These are phyloP conservation scores for Forbesichthys agassizii DNA, from an alignment of 2,113 vertebrate genomes.

Conservation along the genomic window DNA sequence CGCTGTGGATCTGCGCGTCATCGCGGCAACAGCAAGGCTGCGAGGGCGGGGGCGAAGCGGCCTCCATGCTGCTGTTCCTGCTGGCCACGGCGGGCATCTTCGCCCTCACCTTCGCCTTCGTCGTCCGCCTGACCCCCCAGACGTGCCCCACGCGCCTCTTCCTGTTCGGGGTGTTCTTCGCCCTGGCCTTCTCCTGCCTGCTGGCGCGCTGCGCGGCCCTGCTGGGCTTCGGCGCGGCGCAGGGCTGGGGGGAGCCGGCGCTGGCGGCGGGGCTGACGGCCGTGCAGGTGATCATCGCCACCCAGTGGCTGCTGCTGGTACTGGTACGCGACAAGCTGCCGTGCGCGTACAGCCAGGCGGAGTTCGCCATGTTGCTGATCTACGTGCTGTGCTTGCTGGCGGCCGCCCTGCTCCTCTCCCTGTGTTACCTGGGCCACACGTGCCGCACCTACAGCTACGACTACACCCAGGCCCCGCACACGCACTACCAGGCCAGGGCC, in stretches of 20 bases:
- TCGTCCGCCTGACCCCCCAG: conserved; percentile 74
- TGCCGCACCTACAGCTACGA: conserved; percentile 63
- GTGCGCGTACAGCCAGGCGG: conserved; percentile 72
- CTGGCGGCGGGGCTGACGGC: conserved; percentile 76
- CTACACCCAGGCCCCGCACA: conserved; percentile 58
- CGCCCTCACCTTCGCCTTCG: conserved; percentile 87
- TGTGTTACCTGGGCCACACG: conserved; percentile 69
- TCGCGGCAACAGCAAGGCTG: neutral
- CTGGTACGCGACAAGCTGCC: conserved; percentile 59
- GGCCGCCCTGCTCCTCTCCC: conserved; percentile 70
- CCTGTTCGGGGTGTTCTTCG: conserved; percentile 86
- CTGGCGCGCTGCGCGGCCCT: conserved; percentile 78
- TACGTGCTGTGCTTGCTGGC: conserved; percentile 86
- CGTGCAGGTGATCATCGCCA: conserved; percentile 85
- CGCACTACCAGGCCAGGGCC: conserved; percentile 76
- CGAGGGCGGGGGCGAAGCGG: conserved; percentile 60
- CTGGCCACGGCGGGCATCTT: conserved; percentile 84
- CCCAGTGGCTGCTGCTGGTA: conserved; percentile 81
- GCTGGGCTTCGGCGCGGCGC: conserved; percentile 71
- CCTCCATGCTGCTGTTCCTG: conserved; percentile 82
- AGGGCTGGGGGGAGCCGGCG: conserved; percentile 74
- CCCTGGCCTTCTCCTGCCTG: conserved; percentile 88
- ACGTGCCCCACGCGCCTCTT: conserved; percentile 88
- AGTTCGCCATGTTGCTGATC: conserved; percentile 88
- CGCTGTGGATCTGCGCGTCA: conserved; percentile 65